phyloP scores from a whole-genome alignment of 2,888 invertebrate genomes.

The Cheilosia pagana region DNA sequence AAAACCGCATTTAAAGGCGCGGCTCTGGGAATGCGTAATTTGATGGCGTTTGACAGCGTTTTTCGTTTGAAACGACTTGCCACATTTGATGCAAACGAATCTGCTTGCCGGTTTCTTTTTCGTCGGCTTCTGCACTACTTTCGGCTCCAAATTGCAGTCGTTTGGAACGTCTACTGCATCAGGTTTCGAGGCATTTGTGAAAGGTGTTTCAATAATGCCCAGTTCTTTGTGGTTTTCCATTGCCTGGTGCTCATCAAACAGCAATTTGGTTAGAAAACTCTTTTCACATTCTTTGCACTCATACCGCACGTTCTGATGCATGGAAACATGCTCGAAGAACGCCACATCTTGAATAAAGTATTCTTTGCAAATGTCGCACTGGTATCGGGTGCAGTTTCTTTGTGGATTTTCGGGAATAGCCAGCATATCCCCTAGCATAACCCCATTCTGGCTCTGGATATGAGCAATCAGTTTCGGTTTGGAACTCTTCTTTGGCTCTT shows the following conservation, averaged over 20 bases:
- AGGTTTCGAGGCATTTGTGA: not conserved
- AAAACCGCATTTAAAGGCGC: constrained; percentile 87
- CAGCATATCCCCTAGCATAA: constrained; percentile 71
- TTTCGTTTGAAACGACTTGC: constrained; percentile 90
- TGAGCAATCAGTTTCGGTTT: constrained; percentile 35
- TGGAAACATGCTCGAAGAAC: constrained; percentile 86
- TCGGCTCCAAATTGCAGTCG: not conserved
- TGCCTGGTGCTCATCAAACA: constrained; percentile 86
- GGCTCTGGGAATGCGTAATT: constrained; percentile 89
- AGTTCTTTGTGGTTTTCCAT: constrained; percentile 85
- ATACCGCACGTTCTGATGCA: constrained; percentile 86
- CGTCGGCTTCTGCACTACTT: not conserved
- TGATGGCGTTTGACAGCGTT: constrained; percentile 91
- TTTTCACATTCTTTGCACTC: constrained; percentile 85
- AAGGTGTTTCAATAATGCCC: constrained; percentile 81
- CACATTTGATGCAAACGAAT: constrained; percentile 90
- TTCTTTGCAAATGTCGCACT: constrained; percentile 84
- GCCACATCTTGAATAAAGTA: constrained; percentile 84
- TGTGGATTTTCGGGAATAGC: constrained; percentile 2
- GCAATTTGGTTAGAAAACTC: constrained; percentile 84
- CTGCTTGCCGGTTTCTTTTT: constrained; percentile 82
- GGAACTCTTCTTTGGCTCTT: constrained; percentile 77
- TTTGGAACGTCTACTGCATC: not conserved
- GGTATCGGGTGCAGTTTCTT: constrained; percentile 28
- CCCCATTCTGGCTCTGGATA: constrained; percentile 80